phyloP scores from a whole-genome alignment of 2,888 invertebrate species.

The Aspidapion aeneum region DNA sequence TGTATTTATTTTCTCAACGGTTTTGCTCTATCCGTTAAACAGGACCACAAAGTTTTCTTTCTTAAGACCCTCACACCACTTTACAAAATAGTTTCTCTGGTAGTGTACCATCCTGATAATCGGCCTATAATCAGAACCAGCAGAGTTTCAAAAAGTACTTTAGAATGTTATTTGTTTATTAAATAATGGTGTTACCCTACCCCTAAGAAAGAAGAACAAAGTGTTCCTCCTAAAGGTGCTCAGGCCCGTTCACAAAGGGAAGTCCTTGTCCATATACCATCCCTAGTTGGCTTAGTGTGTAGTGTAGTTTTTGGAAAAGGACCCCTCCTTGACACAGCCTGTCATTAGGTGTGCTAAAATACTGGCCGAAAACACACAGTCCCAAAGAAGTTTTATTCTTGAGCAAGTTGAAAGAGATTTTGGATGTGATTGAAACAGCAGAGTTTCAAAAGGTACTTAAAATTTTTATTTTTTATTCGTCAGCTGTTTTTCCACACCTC shows the following conservation, averaged over 20 bases:
- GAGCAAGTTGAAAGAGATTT: slow-evolving; percentile 97
- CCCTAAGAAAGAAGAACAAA: slow-evolving; percentile 98
- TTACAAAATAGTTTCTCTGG: no score
- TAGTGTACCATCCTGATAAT: no score
- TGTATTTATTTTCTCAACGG: no score
- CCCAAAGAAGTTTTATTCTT: slow-evolving; percentile 99
- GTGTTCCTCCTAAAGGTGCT: slow-evolving; percentile 96
- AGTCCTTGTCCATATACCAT: slow-evolving; percentile 97
- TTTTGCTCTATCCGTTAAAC: no score
- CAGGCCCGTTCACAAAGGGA: slow-evolving; percentile 98
- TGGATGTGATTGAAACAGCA: no score
- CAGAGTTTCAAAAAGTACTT: not conserved
- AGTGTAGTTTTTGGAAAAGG: slow-evolving; percentile 99
- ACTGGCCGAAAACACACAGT: slow-evolving; percentile 99
- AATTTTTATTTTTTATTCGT: no score
- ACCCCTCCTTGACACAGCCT: slow-evolving; percentile 95
- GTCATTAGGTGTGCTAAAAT: slow-evolving; percentile 97
- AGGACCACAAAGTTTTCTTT: no score
- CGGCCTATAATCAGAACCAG: no score
- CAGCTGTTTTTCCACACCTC: slow-evolving; percentile 98
- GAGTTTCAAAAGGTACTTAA: no score
- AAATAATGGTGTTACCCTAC: slow-evolving; percentile 99
- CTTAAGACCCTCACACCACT: no score
- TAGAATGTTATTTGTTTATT: no score
- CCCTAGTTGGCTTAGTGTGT: slow-evolving; percentile 99